Evolutionary conservation across 2,888 invertebrate genomes (phyloP).

Genomic region (Nematopogon swammerdamellus): DNA sequence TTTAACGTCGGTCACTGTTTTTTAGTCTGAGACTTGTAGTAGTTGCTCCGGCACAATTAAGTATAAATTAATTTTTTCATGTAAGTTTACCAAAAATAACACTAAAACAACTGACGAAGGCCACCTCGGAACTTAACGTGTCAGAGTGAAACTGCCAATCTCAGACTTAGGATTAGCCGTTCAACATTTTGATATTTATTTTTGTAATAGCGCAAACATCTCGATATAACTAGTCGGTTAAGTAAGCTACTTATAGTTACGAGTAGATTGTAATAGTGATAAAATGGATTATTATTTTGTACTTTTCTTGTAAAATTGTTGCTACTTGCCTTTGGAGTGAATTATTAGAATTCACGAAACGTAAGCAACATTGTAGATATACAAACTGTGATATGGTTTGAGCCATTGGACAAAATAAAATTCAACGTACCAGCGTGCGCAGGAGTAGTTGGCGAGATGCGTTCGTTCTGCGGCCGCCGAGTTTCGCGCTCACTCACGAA

Average conservation of each 20-base stretch:
- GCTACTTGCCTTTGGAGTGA: not conserved
- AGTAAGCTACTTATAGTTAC: not conserved
- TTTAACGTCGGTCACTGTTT: no score
- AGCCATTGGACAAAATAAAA: not conserved
- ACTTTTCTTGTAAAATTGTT: not conserved
- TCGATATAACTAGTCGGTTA: not conserved
- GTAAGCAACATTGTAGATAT: slow-evolving; percentile 1
- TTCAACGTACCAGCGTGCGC: not conserved
- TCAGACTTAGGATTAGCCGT: no score
- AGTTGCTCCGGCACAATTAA: no score
- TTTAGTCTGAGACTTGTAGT: no score
- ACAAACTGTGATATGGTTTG: slow-evolving; percentile 1
- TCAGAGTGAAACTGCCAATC: no score
- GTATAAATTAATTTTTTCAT: no score
- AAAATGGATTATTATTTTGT: not conserved
- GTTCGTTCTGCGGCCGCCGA: no score
- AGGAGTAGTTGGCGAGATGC: not conserved
- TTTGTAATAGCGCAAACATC: not conserved
- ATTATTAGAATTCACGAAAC: slow-evolving; percentile 1
- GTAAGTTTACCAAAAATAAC: no score
- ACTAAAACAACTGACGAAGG: no score
- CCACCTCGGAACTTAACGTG: no score
- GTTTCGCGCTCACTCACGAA: no score
- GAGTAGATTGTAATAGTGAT: not conserved
- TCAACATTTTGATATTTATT: not conserved